phyloP scores from a whole-genome alignment of 2,113 vertebrate genomes.

The Eptesicus fuscus region DNA sequence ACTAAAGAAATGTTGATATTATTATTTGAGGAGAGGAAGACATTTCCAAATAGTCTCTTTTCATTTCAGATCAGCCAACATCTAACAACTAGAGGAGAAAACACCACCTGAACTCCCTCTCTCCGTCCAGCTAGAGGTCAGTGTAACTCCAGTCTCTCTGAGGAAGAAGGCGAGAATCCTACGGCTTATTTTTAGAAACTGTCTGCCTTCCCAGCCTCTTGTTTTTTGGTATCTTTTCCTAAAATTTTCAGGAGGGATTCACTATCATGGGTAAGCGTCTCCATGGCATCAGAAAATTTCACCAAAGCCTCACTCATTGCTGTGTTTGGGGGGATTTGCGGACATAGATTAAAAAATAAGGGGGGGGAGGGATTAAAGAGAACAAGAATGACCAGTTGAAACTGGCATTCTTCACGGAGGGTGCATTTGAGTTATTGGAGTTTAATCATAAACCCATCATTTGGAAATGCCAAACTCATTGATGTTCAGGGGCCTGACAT shows the following conservation, averaged over 20 bases:
- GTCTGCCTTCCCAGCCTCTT: not conserved
- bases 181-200: not conserved
- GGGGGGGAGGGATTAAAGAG: not conserved
- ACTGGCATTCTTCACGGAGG: not conserved
- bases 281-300: not conserved
- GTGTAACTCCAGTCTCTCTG: not conserved
- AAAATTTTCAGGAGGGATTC: not conserved
- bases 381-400: conserved; percentile 38
- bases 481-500: not conserved
- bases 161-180: not conserved
- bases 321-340: not conserved
- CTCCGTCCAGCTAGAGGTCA: not conserved
- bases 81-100: not conserved
- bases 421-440: conserved; percentile 31
- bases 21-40: not conserved
- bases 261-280: not conserved
- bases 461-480: conserved; percentile 46
- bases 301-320: not conserved
- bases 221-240: not conserved
- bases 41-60: not conserved
- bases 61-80: not conserved
- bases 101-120: not conserved
- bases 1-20: not conserved
- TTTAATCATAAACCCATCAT: conserved; percentile 60
- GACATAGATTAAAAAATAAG: not conserved